These are phyloP conservation scores for Heterotilapia buettikoferi DNA, from an alignment of 2,113 vertebrate genomes.

Conservation along the genomic window DNA sequence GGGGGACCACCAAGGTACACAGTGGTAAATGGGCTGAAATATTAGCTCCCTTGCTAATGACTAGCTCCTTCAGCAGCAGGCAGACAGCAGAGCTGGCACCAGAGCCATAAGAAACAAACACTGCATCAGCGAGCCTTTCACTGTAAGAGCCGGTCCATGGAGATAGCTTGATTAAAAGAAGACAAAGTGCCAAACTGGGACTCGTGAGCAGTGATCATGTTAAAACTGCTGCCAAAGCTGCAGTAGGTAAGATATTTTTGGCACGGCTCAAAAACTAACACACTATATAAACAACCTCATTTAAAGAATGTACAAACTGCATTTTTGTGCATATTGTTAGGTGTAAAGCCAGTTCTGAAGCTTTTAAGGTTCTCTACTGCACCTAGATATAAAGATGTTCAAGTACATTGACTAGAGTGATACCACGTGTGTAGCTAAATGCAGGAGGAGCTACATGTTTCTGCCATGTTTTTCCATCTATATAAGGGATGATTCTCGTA, in stretches of 20 bases:
- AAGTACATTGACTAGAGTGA: not conserved
- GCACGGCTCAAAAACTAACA: not conserved
- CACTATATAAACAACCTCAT: not conserved
- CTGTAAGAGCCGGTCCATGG: not conserved
- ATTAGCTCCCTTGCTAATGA: constrained; percentile 82
- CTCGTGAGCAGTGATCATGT: constrained; percentile 4
- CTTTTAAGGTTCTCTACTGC: not conserved
- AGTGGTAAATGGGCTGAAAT: constrained; percentile 83
- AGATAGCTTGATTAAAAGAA: constrained; percentile 42
- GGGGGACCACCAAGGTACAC: constrained; percentile 79
- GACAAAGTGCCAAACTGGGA: constrained; percentile 11
- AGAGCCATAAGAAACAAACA: constrained; percentile 47
- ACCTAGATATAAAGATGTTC: not conserved
- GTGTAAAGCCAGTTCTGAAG: not conserved
- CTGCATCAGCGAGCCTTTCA: constrained; percentile 4
- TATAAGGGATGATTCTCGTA: not conserved
- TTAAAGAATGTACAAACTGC: not conserved
- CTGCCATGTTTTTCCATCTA: not conserved
- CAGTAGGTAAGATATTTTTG: constrained; percentile 5
- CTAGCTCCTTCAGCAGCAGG: constrained; percentile 76
- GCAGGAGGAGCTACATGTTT: not conserved
- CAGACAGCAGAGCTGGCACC: constrained; percentile 12
- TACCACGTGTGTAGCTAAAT: not conserved
- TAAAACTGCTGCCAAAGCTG: constrained; percentile 24
- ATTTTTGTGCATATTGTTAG: not conserved